Base-by-base conservation (phyloP, 2,888 invertebrate species). In the Dryobotodes eremita region DNA sequence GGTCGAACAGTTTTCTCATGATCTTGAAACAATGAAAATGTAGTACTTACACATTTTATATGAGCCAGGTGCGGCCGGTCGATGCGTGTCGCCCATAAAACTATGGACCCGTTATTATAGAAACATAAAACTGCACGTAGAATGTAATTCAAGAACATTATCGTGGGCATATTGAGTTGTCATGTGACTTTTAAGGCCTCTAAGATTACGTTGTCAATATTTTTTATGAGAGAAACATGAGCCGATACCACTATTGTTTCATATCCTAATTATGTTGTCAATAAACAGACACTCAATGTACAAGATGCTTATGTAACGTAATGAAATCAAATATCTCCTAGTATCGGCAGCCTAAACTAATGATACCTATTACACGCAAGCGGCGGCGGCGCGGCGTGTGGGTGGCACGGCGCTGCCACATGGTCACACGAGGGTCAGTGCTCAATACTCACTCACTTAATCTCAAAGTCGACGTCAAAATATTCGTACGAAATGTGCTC, bases 371-470 rank as follows among this genome's bases (percentile, higher is more conserved):
- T 77, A 79, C 77, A 73, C 65, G 75, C 81, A 57, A 81, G 53
- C 42, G 64, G 48, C 23, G n/a, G 53, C 42, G 64, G 48, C 23
- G n/a, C n/a, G 65, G 82, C 46, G 80, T 10, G 79, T 85, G 70
- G 87, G 83, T 71, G 71, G 72, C 76, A 73, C 61, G 55, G 42
- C 59, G 70, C 62, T 42, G 55, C 76, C 42, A 78, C 82, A 84
- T 80, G 82, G 87, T 71, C 84, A 80, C 71, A 59, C 68, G 86
- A 87, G 88, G 87, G 87, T 87, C 88, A 88, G 74, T 80, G 73
- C 72, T 79, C 77, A 80, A 17, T 59, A 61, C 26, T 55, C 82
- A 61, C 59, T 72, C 76, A 68, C 62, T 72, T 73, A 77, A 74
- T 82, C 68, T 78, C 83, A 80, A 77, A 80, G 86, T 82, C 82